Percentiles rank a stretch among this genome's conserved stretches.
Evolutionary conservation across 2,797 vertebrate genomes (phyloP).

Genomic region (Sebastes kiyomatsui): DNA sequence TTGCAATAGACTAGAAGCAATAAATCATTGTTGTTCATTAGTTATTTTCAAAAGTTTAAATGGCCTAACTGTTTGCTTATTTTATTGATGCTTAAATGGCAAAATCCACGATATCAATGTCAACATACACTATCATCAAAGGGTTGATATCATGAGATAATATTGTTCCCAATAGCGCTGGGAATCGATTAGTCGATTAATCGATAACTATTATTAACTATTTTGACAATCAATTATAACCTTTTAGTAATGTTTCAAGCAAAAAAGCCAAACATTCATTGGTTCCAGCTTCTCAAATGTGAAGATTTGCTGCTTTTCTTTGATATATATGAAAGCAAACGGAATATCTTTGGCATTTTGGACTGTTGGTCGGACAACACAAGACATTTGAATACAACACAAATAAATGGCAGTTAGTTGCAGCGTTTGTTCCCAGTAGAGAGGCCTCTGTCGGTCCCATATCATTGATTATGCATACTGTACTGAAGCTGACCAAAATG

Average conservation of each 20-base stretch:
- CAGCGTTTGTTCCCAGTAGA: neutral
- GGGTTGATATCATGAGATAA: neutral
- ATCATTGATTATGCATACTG: neutral
- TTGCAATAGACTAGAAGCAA: neutral
- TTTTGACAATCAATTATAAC: too few relatives aligned
- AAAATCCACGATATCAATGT: neutral
- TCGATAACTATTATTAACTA: neutral
- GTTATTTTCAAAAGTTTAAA: neutral
- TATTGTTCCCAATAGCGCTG: neutral
- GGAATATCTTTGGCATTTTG: neutral
- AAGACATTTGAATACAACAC: neutral
- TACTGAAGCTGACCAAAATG: slow-evolving; percentile 3
- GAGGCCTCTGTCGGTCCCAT: neutral
- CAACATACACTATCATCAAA: neutral
- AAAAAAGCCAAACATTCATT: neutral
- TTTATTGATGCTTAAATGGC: neutral
- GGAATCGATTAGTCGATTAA: neutral
- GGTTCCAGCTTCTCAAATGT: neutral
- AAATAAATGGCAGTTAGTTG: neutral
- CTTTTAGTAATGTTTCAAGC: too few relatives aligned
- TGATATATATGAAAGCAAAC: neutral
- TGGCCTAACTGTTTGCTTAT: neutral
- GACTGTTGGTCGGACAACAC: neutral
- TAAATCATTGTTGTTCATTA: neutral
- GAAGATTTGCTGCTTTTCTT: neutral